Evolutionary conservation across 1,140 invertebrate genomes (phyloP).

Genomic region (Oscheius sp.): DNA sequence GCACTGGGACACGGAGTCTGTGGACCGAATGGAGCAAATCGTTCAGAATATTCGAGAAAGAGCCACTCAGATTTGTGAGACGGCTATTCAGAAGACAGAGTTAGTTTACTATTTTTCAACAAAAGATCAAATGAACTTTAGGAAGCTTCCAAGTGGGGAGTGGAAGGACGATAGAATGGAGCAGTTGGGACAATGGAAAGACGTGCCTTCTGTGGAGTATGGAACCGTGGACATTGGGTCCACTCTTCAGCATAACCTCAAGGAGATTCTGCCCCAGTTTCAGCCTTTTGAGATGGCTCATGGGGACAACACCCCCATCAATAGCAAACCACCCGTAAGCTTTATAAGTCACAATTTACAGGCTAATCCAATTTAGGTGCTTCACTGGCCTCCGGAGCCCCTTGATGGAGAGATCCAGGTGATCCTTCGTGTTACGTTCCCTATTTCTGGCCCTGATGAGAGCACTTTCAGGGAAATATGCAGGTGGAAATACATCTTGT

Average conservation of each 20-base stretch:
- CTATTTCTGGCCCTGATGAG: constrained; percentile 21
- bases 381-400: constrained; percentile 23
- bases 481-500: background rate
- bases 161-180: constrained; percentile 18
- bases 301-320: background rate
- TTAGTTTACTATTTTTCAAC: background rate
- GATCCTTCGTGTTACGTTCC: constrained; percentile 16
- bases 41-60: background rate
- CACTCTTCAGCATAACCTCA: constrained; percentile 12
- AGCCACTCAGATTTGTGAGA: background rate
- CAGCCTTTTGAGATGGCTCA: background rate
- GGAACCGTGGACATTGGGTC: background rate
- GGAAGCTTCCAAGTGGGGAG: constrained; percentile 14
- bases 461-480: constrained; percentile 19
- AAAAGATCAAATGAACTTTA: background rate
- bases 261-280: background rate
- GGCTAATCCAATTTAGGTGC: background rate
- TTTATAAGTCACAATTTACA: too few relatives aligned
- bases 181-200: constrained; percentile 20
- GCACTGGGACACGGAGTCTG: background rate
- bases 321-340: constrained; percentile 19
- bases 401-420: constrained; percentile 27
- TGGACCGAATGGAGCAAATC: background rate
- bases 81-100: background rate
- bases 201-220: constrained; percentile 18